Evolutionary conservation across 2,797 vertebrate genomes (phyloP), one percentile per base, ranked within the genome.

Genomic region (Coluber constrictor): DNA sequence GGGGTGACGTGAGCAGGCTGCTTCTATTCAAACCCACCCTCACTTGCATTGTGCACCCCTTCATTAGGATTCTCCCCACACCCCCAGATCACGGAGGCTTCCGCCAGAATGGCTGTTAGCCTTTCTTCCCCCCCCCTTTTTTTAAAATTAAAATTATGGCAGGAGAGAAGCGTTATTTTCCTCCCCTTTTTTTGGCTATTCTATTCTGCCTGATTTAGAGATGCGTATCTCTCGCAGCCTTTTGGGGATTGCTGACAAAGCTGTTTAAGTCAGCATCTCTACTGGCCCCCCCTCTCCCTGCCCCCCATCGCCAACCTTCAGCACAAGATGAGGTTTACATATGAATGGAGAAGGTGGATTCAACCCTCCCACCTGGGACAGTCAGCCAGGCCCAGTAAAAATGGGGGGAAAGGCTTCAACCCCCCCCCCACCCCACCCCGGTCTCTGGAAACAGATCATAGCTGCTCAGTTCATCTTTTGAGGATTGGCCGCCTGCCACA

Each of bases 61-160:
- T 97, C 95, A 96, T 86, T 97, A 97, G 98, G 97, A 98, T 98
- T 98, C 96, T 51, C 97, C 92, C 88, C 93, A 47, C 5, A 47
- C 96, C 16, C 91, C 92, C 29, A 93, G 90, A 87, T 93, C 96
- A 87, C 2, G 54, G 54, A 54, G 54, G 54, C 54, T 54, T 54
- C 55, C 55, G 3, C 95, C 83, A 91, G 92, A 91, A 60, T 96
- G 95, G 94, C 93, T 92, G 94, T 96, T 93, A 32, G 93, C 37
- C 37, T 37, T 37, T 37, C 37, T 37, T 2, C 37, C 37, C 37
- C 37, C 37, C 37, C 37, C 37, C 37, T 2, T 37, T 37, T 37
- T 47, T 47, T 47, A 47, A 47, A 47, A 47, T 47, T 25, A 51
- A 15, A 60, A 90, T 88, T 74, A 66, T 60, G 8, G 87, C 43